Percentiles rank a stretch among this genome's conserved stretches.
Evolutionary conservation across 2,113 vertebrate species (phyloP).

Genomic region (Rhabdomys dilectus): DNA sequence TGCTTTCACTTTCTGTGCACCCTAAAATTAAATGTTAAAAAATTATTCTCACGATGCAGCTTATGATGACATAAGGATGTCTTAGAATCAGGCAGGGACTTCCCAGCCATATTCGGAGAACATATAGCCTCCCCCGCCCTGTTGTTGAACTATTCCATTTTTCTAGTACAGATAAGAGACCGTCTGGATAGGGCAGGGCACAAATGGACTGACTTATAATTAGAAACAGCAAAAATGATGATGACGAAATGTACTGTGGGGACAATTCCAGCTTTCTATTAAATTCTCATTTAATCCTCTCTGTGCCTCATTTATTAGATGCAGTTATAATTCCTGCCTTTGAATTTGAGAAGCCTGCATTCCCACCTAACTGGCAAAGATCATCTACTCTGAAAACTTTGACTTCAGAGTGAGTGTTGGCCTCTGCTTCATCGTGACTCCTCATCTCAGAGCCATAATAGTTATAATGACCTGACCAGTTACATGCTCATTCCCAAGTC

Average conservation of each 20-base stretch:
- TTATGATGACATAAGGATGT: neutral
- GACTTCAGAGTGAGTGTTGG: neutral
- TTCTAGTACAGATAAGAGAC: neutral
- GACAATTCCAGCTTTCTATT: neutral
- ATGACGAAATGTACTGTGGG: neutral
- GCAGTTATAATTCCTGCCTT: neutral
- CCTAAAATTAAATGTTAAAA: slow-evolving; percentile 85
- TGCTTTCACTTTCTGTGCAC: slow-evolving; percentile 80
- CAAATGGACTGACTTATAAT: neutral
- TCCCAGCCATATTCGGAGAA: neutral
- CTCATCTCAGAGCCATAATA: neutral
- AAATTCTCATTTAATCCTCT: neutral
- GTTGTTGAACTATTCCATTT: neutral
- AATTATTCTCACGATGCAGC: neutral
- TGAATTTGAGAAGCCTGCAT: neutral
- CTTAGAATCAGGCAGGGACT: accelerated
- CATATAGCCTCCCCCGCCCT: neutral
- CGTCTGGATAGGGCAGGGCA: neutral
- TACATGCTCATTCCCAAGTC: neutral
- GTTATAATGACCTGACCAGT: neutral
- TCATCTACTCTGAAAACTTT: neutral
- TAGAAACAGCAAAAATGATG: neutral
- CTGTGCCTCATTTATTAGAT: neutral
- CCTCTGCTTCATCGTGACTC: neutral
- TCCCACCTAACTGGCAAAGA: neutral